These are phyloP conservation scores for Gymnoscelis rufifasciata DNA, from an alignment of 2,888 invertebrate genomes.

Conservation along the genomic window DNA sequence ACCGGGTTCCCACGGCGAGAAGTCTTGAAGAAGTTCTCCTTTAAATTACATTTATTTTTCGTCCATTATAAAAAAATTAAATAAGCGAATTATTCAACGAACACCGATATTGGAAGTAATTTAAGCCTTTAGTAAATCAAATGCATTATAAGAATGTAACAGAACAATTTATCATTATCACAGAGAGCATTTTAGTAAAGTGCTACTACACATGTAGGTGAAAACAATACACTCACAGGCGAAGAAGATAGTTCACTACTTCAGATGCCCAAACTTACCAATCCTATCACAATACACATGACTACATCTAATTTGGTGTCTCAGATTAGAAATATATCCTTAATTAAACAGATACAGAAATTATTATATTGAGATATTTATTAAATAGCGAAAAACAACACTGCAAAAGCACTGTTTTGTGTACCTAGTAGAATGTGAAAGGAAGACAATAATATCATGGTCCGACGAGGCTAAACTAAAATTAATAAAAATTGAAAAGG, in stretches of 20 bases:
- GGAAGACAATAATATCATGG: too few species aligned
- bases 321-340: constrained; percentile 21
- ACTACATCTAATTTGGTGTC: constrained; percentile 62
- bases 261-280: constrained; percentile 32
- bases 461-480: background rate
- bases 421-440: too few species aligned
- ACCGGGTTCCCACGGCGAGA: too few species aligned
- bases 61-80: too few species aligned
- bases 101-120: constrained; percentile 8
- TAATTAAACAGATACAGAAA: background rate
- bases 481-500: background rate
- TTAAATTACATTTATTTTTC: too few species aligned
- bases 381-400: background rate
- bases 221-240: constrained; percentile 38
- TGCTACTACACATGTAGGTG: constrained; percentile 39
- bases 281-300: constrained; percentile 51
- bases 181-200: constrained; percentile 52
- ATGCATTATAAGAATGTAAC: constrained; percentile 37
- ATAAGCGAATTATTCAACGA: too few species aligned
- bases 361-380: too few species aligned
- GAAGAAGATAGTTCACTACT: constrained; percentile 47
- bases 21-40: too few species aligned
- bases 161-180: constrained; percentile 50
- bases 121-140: constrained; percentile 35
- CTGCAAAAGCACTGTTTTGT: too few species aligned